Base-by-base conservation (phyloP, 1,140 invertebrate species). In the Bombus ignitus region DNA sequence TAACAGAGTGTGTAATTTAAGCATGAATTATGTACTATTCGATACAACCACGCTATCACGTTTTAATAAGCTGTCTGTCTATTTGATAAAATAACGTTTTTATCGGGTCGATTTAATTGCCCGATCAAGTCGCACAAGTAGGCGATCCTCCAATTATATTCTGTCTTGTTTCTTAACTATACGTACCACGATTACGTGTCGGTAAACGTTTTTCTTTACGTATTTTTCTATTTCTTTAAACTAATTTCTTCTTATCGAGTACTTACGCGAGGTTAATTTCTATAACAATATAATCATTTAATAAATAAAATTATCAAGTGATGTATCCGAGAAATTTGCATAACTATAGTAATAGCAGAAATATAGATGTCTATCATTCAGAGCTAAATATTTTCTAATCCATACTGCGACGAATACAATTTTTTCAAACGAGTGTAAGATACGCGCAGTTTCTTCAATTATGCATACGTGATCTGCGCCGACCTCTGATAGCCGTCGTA, bases 81-180 rank as follows among this genome's bases (percentile, higher is more conserved):
- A 73, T 73, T 73, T 22, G 72, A 73, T 73, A 73, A 73, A 73
- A 39, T 47, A 73, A 73, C 42, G n/a, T 47, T 73, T 73, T 73
- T 73, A 73, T 47, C 72, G n/a, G 74, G 53, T 53, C 44, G 32
- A 53, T 57, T 57, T 73, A 73, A 73, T 73, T 73, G 18, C 32
- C 6, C 39, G 72, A 32, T 73, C 72, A 32, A 32, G 42, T 73
- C 39, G 6, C 42, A 22, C 42, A 28, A 73, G 42, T 32, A 47
- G 42, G 25, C 28, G 71, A 73, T 73, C n/a, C 39, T n/a, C 28
- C 42, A 73, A 47, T 73, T 73, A 47, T 44, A 44, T 44, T 15
- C 25, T 62, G 28, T 62, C 12, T 37, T 71, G 18, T 53, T 53
- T 53, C 47, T 53, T 22, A 6, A 53, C 47, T 53, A 22, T 53